These are phyloP conservation scores for Whitmania pigra DNA, from an alignment of 1,140 invertebrate genomes.

Conservation along the genomic window DNA sequence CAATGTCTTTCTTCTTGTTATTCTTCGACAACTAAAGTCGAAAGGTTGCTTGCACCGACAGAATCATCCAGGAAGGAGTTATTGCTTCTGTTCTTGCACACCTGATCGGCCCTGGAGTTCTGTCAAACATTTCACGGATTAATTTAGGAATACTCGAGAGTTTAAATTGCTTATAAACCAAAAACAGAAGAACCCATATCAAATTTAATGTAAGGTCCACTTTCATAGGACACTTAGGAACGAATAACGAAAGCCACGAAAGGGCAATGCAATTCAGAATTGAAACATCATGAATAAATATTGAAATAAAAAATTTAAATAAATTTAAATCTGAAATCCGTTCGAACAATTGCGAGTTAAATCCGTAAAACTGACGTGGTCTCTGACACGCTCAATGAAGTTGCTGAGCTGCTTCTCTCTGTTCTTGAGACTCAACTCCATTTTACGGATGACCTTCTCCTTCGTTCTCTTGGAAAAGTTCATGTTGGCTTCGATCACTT, in stretches of 20 bases:
- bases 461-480: constrained; percentile 31
- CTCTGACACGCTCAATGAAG: constrained; percentile 32
- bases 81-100: constrained; percentile 8
- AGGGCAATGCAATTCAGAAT: too few species aligned
- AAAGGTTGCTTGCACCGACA: background rate
- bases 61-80: background rate
- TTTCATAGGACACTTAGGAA: too few species aligned
- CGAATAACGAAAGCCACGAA: too few species aligned
- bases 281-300: too few species aligned
- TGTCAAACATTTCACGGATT: background rate
- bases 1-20: background rate
- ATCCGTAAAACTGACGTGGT: constrained; percentile 32
- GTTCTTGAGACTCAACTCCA: constrained; percentile 37
- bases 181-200: too few species aligned
- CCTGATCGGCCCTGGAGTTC: background rate
- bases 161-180: too few species aligned
- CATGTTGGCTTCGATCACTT: constrained; percentile 35
- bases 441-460: constrained; percentile 36
- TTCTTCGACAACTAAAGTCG: background rate
- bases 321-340: too few species aligned
- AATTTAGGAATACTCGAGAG: background rate
- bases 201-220: too few species aligned
- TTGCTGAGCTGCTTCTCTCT: constrained; percentile 34
- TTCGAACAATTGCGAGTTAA: too few species aligned
- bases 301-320: too few species aligned